A percentile compares a stretch with the other conserved stretches of the same genome.
Conservation (phyloP, 2,888 invertebrate genomes). For the Lepidochitona cinerea region DNA sequence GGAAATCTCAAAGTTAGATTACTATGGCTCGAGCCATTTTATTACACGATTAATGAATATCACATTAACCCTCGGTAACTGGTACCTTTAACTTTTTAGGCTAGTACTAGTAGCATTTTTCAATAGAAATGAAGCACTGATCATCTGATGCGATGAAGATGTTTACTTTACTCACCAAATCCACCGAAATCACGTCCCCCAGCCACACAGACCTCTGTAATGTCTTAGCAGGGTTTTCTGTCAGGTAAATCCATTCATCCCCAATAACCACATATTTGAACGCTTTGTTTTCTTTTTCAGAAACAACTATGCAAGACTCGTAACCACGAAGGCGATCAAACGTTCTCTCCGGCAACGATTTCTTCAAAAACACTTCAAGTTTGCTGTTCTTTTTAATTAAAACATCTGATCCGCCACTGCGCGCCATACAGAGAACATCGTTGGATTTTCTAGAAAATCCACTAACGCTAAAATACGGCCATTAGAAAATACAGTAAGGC, state of each 20-base stretch:
- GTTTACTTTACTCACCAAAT: constrained; percentile 61
- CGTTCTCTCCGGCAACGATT: constrained; percentile 58
- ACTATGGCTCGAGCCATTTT: too few relatives aligned
- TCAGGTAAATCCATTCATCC: constrained; percentile 67
- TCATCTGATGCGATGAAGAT: too few relatives aligned
- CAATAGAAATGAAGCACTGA: too few relatives aligned
- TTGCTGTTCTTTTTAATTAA: constrained; percentile 65
- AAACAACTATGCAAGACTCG: constrained; percentile 67
- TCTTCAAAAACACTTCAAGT: constrained; percentile 66
- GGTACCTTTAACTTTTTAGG: too few relatives aligned
- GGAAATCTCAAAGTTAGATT: too few relatives aligned
- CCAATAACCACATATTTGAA: constrained; percentile 67
- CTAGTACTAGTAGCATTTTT: too few relatives aligned
- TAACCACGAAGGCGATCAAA: constrained; percentile 65
- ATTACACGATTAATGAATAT: too few relatives aligned
- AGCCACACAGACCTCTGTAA: constrained; percentile 58
- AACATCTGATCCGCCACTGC: constrained; percentile 32
- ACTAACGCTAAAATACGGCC: too few relatives aligned
- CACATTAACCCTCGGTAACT: too few relatives aligned
- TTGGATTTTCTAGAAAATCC: neutral
- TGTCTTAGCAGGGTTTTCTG: constrained; percentile 68
- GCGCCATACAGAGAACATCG: constrained; percentile 47
- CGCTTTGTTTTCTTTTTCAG: constrained; percentile 66
- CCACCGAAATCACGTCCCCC: constrained; percentile 61
- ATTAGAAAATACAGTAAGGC: too few relatives aligned